Conservation (phyloP, 2,888 invertebrate genomes). For the Syrista parreyssii region DNA sequence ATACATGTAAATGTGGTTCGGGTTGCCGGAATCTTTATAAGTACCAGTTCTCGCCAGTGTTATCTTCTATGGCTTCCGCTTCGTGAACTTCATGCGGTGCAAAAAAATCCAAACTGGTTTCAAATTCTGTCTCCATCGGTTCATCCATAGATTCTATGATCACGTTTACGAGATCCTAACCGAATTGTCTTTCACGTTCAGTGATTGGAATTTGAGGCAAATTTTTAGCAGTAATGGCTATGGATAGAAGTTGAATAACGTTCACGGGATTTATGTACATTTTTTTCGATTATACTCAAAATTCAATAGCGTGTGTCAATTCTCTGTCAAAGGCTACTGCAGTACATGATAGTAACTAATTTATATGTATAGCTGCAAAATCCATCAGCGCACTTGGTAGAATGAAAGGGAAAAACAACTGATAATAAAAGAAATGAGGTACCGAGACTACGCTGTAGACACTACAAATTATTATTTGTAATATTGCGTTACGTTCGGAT, state of each 20-base stretch:
- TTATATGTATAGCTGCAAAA: no score
- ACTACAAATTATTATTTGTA: no score
- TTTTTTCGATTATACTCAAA: no score
- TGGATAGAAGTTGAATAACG: slow-evolving; percentile 4
- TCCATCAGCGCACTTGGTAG: no score
- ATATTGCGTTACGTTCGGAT: no score
- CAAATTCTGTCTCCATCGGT: neutral
- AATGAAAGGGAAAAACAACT: no score
- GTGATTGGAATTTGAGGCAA: neutral
- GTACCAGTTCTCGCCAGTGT: neutral
- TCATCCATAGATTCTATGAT: neutral
- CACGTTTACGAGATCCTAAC: neutral
- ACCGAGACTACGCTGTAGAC: no score
- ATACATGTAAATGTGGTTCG: neutral
- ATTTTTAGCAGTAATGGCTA: neutral
- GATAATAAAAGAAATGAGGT: no score
- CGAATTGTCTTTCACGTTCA: neutral
- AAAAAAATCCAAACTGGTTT: neutral
- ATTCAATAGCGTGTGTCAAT: no score
- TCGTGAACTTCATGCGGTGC: neutral
- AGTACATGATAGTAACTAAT: no score
- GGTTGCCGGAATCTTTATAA: neutral
- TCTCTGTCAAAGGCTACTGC: no score
- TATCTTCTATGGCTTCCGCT: neutral
- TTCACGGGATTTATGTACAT: no score